Percentiles rank a stretch among this genome's conserved stretches.
Evolutionary conservation across 2,888 invertebrate species (phyloP).

Genomic region (Ophraella communa): DNA sequence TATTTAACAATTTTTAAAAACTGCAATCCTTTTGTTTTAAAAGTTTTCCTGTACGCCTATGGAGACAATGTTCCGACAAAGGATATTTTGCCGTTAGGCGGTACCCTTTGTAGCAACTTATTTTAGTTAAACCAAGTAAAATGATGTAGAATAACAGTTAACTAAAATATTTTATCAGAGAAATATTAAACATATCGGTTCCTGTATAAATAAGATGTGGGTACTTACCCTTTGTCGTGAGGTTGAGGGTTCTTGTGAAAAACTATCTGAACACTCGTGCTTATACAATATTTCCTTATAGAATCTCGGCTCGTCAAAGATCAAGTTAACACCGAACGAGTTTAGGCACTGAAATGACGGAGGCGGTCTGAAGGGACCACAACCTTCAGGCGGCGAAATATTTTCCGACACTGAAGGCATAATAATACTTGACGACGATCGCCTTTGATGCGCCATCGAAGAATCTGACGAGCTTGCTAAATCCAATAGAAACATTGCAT

Average conservation of each 20-base stretch:
- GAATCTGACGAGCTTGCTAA: constrained; percentile 77
- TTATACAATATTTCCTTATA: constrained; percentile 62
- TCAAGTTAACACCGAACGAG: constrained; percentile 59
- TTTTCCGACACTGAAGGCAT: constrained; percentile 66
- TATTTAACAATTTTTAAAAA: no score
- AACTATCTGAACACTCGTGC: constrained; percentile 58
- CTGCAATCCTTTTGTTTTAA: no score
- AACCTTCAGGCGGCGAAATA: constrained; percentile 64
- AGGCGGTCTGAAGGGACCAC: constrained; percentile 64
- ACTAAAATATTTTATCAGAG: no score
- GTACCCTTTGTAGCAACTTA: no score
- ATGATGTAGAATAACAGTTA: no score
- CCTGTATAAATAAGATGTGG: constrained; percentile 3
- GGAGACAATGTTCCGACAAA: no score
- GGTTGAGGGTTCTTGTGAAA: constrained; percentile 45
- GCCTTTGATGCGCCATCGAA: constrained; percentile 51
- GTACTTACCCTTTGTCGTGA: constrained; percentile 58
- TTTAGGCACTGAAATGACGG: constrained; percentile 69
- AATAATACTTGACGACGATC: constrained; percentile 54
- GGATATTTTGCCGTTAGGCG: no score
- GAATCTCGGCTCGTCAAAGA: constrained; percentile 52
- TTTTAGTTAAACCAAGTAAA: no score
- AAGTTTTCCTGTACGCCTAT: no score
- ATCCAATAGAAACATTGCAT: constrained; percentile 92
- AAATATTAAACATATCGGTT: no score